Evolutionary conservation across 2,797 vertebrate species (phyloP).

Genomic region (Tympanoctomys barrerae): DNA sequence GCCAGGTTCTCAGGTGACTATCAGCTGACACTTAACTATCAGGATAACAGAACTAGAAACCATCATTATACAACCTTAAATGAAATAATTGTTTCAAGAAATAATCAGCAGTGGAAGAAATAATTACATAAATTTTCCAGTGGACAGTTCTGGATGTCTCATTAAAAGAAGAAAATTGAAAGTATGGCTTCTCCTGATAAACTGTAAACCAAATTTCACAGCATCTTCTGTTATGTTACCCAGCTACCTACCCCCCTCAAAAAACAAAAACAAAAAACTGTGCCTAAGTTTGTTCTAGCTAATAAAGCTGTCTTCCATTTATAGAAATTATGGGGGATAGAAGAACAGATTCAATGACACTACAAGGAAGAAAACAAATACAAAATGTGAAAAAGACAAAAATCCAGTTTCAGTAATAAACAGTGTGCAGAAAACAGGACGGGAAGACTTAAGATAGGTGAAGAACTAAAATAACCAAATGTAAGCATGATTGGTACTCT

Average conservation of each 20-base stretch:
- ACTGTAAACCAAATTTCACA: not conserved
- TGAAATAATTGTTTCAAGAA: slow-evolving; percentile 12
- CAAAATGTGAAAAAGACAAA: not conserved
- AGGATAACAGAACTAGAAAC: not conserved
- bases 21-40: not conserved
- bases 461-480: not conserved
- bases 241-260: not conserved
- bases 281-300: not conserved
- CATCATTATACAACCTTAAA: not conserved
- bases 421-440: not conserved
- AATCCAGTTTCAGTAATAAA: not conserved
- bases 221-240: not conserved
- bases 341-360: not conserved
- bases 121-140: not conserved
- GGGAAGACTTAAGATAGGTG: not conserved
- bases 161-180: slow-evolving; percentile 5
- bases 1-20: not conserved
- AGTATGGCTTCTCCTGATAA: not conserved
- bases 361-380: slow-evolving; percentile 7
- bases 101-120: not conserved
- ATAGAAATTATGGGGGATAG: not conserved
- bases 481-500: not conserved
- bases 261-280: not conserved
- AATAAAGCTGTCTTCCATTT: not conserved
- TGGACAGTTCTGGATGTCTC: not conserved